Conservation (phyloP, 2,888 invertebrate genomes). For the Eurytoma adleriae region DNA sequence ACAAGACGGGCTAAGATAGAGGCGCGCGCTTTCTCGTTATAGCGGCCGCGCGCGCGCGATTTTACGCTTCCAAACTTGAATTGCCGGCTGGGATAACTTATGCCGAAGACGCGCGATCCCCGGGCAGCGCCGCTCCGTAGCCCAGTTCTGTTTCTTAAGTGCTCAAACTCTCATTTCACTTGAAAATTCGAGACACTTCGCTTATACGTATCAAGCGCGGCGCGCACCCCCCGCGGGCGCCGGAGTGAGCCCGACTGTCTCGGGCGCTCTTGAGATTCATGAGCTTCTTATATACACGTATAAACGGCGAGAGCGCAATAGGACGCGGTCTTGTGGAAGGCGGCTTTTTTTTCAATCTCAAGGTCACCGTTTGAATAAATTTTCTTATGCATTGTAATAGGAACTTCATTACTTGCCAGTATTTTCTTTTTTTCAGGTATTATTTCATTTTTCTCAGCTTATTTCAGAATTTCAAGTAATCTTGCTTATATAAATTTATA, state of each 20-base stretch:
- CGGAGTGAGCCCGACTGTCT: neutral
- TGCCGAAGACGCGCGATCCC: slow-evolving; percentile 9
- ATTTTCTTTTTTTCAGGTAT: too few relatives aligned
- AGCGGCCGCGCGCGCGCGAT: neutral
- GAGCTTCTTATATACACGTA: slow-evolving; percentile 12
- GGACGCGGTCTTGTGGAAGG: neutral
- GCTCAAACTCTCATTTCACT: slow-evolving; percentile 36
- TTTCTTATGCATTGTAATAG: too few relatives aligned
- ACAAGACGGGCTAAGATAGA: neutral
- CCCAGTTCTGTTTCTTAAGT: slow-evolving; percentile 4
- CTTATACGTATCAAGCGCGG: slow-evolving; percentile 1
- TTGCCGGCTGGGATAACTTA: slow-evolving; percentile 16
- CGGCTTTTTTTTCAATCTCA: neutral
- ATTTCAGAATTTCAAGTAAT: too few relatives aligned
- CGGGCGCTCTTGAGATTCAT: slow-evolving; percentile 19
- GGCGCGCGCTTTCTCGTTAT: neutral
- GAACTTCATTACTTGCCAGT: too few relatives aligned
- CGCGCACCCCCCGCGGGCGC: neutral
- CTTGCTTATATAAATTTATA: too few relatives aligned
- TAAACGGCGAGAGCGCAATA: neutral
- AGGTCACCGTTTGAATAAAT: too few relatives aligned
- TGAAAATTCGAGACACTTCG: slow-evolving; percentile 37
- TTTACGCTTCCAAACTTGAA: slow-evolving; percentile 35
- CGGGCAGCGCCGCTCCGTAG: neutral
- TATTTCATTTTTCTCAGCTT: too few relatives aligned